A percentile compares a stretch with the other conserved stretches of the same genome.
Evolutionary conservation across 1,140 invertebrate species (phyloP).

Genomic region (Arctopsyche grandis): DNA sequence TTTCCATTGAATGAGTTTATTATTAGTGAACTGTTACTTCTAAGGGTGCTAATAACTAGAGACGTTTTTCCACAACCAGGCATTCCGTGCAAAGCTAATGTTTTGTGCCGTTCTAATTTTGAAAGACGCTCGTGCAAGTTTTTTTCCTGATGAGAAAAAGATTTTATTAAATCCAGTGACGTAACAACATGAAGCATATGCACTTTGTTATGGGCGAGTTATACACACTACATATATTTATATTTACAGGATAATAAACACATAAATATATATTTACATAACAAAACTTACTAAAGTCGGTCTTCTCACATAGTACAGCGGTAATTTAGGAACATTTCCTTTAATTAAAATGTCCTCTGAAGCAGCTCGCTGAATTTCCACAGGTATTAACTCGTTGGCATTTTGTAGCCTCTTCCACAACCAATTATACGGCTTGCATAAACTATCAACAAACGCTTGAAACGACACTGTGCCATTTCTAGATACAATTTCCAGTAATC

Average conservation of each 20-base stretch:
- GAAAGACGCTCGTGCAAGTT: conserved; percentile 59
- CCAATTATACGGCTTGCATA: conserved; percentile 66
- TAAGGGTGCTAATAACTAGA: conserved; percentile 69
- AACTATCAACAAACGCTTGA: conserved; percentile 63
- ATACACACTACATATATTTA: background rate
- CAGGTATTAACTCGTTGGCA: conserved; percentile 55
- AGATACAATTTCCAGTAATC: conserved; percentile 59
- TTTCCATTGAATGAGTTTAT: conserved; percentile 61
- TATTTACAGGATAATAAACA: background rate
- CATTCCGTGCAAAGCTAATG: conserved; percentile 74
- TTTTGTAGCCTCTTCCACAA: conserved; percentile 62
- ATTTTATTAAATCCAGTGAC: background rate
- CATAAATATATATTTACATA: background rate
- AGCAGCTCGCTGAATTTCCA: conserved; percentile 58
- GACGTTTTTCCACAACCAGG: conserved; percentile 76
- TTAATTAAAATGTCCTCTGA: conserved; percentile 62
- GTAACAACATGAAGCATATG: conserved; percentile 30
- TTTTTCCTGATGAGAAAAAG: conserved; percentile 59
- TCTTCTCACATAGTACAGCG: conserved; percentile 64
- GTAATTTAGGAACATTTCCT: conserved; percentile 67
- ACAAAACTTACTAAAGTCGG: conserved; percentile 58
- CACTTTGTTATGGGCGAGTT: background rate
- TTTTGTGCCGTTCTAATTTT: conserved; percentile 62
- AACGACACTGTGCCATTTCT: conserved; percentile 57
- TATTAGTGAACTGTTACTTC: conserved; percentile 64